Evolutionary conservation across 2,113 vertebrate species (phyloP).

Genomic region (Tychaedon coryphoeus): DNA sequence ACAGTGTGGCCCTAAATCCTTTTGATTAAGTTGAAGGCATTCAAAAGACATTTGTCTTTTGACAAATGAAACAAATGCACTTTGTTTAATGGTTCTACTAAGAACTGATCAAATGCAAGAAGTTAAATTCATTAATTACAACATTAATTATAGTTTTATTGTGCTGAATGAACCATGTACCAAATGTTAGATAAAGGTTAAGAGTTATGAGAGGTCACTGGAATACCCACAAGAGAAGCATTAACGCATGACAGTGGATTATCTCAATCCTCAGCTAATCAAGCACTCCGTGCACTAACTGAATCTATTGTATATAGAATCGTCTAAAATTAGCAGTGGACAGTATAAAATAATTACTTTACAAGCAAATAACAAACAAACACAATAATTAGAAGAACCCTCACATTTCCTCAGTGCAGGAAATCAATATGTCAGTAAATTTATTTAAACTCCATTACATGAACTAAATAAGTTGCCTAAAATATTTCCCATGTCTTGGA

Average conservation of each 20-base stretch:
- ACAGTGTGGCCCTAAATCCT: not conserved
- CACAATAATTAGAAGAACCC: not conserved
- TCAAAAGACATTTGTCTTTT: not conserved
- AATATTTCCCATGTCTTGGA: not conserved
- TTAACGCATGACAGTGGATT: not conserved
- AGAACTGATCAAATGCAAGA: not conserved
- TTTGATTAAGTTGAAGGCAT: not conserved
- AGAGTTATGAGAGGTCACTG: not conserved
- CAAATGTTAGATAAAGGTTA: not conserved
- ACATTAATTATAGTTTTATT: not conserved
- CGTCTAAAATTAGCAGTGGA: not conserved
- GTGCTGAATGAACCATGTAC: not conserved
- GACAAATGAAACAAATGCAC: not conserved
- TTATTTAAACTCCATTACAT: not conserved
- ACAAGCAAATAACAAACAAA: not conserved
- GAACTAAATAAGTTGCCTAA: not conserved
- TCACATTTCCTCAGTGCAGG: not conserved
- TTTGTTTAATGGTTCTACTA: not conserved
- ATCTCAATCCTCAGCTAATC: not conserved
- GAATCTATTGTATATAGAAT: not conserved
- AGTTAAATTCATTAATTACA: not conserved
- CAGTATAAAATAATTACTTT: not conserved
- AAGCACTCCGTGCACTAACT: not conserved
- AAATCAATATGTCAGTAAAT: not conserved
- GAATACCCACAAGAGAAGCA: not conserved